Conservation (phyloP, 2,888 invertebrate genomes). For the Odontocolon sp. region DNA sequence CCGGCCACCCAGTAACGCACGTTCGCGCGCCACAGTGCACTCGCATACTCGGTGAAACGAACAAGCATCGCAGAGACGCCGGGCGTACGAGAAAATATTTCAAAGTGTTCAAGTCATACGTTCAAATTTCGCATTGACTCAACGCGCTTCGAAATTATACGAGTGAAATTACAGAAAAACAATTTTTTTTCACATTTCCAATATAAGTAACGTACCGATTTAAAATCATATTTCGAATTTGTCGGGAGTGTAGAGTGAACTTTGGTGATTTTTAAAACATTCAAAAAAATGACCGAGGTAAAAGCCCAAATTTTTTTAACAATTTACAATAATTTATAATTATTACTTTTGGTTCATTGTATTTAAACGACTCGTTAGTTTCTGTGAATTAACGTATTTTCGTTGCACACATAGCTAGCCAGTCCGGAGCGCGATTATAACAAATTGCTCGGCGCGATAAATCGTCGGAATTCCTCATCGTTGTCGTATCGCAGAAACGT, state of each 20-base stretch:
- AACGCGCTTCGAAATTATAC: no score
- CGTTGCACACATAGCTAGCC: neutral
- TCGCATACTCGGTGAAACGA: slow-evolving; percentile 54
- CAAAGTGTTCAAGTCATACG: neutral
- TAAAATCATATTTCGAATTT: neutral
- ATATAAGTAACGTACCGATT: neutral
- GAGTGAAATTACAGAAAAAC: neutral
- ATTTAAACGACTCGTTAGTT: neutral
- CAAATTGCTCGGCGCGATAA: slow-evolving; percentile 20
- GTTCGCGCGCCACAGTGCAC: slow-evolving; percentile 54
- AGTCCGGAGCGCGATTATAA: neutral
- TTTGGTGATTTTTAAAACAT: slow-evolving; percentile 12
- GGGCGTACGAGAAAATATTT: slow-evolving; percentile 21
- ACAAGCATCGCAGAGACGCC: slow-evolving; percentile 30
- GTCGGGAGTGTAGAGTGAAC: slow-evolving; percentile 20
- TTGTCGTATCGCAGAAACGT: slow-evolving; percentile 8
- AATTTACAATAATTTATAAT: no score
- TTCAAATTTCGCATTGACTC: neutral
- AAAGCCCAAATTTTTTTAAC: neutral
- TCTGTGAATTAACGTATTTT: slow-evolving; percentile 17
- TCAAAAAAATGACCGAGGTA: slow-evolving; percentile 41
- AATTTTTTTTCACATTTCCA: neutral
- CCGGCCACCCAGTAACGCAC: slow-evolving; percentile 70
- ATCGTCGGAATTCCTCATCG: slow-evolving; percentile 30
- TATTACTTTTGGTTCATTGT: neutral